phyloP scores from a whole-genome alignment of 2,113 vertebrate species.

The Halcyon malimbica region DNA sequence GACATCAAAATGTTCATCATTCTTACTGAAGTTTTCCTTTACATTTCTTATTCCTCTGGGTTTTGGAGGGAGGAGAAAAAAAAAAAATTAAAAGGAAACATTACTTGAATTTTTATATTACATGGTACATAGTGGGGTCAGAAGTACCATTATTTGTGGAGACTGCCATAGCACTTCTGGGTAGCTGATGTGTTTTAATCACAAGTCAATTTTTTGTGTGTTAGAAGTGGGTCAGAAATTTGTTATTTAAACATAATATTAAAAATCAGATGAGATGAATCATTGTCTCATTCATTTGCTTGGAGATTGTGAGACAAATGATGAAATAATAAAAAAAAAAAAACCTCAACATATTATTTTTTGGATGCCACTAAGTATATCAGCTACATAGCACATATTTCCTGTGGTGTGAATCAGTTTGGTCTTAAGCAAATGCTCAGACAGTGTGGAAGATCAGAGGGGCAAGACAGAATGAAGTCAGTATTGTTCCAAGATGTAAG shows the following conservation, averaged over 20 bases:
- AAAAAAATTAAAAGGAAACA: not conserved
- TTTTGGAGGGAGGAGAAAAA: not conserved
- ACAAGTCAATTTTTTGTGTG: not conserved
- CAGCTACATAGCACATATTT: not conserved
- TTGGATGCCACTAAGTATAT: not conserved
- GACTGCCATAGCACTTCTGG: not conserved
- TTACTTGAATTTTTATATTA: not conserved
- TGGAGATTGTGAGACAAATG: not conserved
- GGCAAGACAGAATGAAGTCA: not conserved
- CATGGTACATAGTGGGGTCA: accelerated
- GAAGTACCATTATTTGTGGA: not conserved
- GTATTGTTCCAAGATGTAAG: not conserved
- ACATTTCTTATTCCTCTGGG: not conserved
- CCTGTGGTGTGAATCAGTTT: not conserved
- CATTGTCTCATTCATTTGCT: not conserved
- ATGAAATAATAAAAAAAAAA: not conserved
- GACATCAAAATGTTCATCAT: conserved; percentile 40
- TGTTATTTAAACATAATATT: not conserved
- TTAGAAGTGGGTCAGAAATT: not conserved
- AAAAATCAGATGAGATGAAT: not conserved
- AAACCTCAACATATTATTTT: accelerated
- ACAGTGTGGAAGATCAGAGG: not conserved
- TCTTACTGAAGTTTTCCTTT: conserved; percentile 33
- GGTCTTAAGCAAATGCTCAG: not conserved
- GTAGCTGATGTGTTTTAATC: not conserved